Percentiles rank a stretch among this genome's conserved stretches.
Conservation (phyloP, 2,113 vertebrate genomes). For the Coreoperca whiteheadi region DNA sequence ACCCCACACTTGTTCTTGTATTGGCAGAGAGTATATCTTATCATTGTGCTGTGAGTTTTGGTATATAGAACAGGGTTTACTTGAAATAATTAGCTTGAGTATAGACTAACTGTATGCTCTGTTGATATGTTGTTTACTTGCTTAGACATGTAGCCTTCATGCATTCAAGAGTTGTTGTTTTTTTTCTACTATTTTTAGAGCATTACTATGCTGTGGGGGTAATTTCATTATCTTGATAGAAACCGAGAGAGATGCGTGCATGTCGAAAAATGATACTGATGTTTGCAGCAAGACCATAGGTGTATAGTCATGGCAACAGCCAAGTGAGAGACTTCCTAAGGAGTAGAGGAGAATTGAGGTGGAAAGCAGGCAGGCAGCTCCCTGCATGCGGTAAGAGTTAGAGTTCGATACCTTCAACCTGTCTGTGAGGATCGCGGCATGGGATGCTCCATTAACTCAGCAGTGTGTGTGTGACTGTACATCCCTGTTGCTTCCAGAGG, state of each 20-base stretch:
- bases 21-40: not conserved
- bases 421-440: conserved; percentile 58
- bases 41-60: not conserved
- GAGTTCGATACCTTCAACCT: conserved; percentile 65
- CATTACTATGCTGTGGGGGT: not conserved
- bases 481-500: conserved; percentile 66
- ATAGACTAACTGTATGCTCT: not conserved
- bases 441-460: conserved; percentile 74
- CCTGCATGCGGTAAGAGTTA: conserved; percentile 33
- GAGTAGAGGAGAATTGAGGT: not conserved
- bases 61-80: not conserved
- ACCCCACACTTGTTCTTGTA: not conserved
- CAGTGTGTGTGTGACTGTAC: conserved; percentile 57
- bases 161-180: not conserved
- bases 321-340: conserved; percentile 2
- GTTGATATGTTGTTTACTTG: not conserved
- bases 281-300: conserved; percentile 12
- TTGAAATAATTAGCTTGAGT: not conserved
- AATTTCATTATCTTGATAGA: not conserved
- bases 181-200: not conserved
- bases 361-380: conserved; percentile 32
- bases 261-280: conserved; percentile 1
- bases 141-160: not conserved
- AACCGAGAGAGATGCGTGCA: not conserved
- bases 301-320: conserved; percentile 36